Base-by-base conservation (phyloP, 1,140 invertebrate species). In the Drosophila ogumai region DNA sequence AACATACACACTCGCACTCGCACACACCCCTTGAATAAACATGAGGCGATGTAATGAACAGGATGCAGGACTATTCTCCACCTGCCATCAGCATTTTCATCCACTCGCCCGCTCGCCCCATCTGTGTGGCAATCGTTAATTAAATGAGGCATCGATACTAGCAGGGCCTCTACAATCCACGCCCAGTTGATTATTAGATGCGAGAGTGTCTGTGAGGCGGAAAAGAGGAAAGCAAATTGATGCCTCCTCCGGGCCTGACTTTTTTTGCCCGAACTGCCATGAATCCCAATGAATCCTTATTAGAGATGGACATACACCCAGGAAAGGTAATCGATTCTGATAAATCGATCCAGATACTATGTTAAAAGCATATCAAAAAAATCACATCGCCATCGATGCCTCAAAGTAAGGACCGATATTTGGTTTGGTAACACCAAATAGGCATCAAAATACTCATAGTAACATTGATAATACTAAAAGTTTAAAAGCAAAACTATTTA, bases 71-170 rank as follows among this genome's bases (percentile, higher is more conserved):
- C 38, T 65, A 32, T 44, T 19, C 36, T 63, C 58, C 47, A 50
- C 17, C 40, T 58, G 31, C 54, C 49, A 58, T 52, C 34, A 68
- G 32, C 63, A 67, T 40, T 40, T 65, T 54, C 41, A 52, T 60
- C 52, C 72, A 67, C 65, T 17, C 15, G 3, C 40, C 13, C 25
- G 2, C 25, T 31, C 3, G 6, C 12, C 19, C 19, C 32, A 28
- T 44, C n/a, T 38, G 47, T 66, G 25, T 32, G 59, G 71, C 60
- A 69, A 85, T 78, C 65, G 77, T 88, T 88, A 84, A 90, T 88
- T 90, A 90, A 88, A 88, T 90, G 85, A 79, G 73, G 80, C 85
- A 58, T 90, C 72, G 71, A 78, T 80, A 55, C 65, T 52, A 54
- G 17, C 63, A 67, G 28, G 34, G 43, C 52, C 52, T 52, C 47